Percentiles rank a stretch among this genome's conserved stretches.
These are phyloP conservation scores for Dasysyrphus albostriatus DNA, from an alignment of 2,888 invertebrate species.

Conservation along the genomic window DNA sequence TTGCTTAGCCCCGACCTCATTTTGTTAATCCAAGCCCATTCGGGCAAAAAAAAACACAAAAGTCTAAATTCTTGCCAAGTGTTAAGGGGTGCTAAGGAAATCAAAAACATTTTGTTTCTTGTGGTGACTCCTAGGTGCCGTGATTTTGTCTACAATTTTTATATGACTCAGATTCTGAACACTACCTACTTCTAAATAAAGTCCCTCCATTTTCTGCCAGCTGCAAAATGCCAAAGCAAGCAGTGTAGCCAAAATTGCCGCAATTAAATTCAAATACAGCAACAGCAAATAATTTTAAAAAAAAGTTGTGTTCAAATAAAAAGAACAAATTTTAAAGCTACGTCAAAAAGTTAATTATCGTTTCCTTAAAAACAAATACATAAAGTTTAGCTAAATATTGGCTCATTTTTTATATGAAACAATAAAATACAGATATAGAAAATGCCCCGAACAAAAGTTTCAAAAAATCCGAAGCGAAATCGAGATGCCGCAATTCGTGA, in stretches of 20 bases:
- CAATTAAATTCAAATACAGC: slow-evolving; percentile 12
- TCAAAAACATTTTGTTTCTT: too few relatives aligned
- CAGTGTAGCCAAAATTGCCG: slow-evolving; percentile 54
- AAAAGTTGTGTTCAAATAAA: background rate
- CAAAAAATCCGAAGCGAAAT: slow-evolving; percentile 82
- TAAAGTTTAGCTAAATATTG: background rate
- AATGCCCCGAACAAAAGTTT: slow-evolving; percentile 83
- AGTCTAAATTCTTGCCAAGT: too few relatives aligned
- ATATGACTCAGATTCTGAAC: background rate
- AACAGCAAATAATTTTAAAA: slow-evolving; percentile 15
- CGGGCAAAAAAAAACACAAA: too few relatives aligned
- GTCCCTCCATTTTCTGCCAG: slow-evolving; percentile 51
- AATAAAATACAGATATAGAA: background rate
- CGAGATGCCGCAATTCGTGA: slow-evolving; percentile 82
- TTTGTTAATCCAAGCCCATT: too few relatives aligned
- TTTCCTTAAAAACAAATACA: background rate
- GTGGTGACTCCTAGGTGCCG: too few relatives aligned
- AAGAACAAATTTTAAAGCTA: background rate
- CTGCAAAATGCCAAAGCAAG: slow-evolving; percentile 19
- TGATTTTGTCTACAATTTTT: background rate
- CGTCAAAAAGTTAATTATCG: background rate
- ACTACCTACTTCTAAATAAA: background rate
- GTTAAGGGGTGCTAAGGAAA: too few relatives aligned
- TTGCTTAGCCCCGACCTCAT: too few relatives aligned
- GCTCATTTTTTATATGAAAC: background rate